phyloP scores from a whole-genome alignment of 2,888 invertebrate genomes.

The Eremobia ochroleuca region DNA sequence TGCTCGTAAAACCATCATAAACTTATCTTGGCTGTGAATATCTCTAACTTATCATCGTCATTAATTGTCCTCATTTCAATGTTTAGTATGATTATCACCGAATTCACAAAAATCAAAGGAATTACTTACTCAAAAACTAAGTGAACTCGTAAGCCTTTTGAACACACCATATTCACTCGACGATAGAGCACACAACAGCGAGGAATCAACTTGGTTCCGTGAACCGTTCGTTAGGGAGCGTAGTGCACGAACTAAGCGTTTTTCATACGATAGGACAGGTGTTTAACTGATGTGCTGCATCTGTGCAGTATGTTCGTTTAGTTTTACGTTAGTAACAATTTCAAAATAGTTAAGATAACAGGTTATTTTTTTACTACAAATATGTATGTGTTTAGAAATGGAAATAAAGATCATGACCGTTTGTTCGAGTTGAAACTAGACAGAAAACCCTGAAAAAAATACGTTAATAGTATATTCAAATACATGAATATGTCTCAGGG shows the following conservation, averaged over 20 bases:
- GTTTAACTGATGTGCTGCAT: constrained; percentile 25
- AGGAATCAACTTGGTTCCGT: constrained; percentile 32
- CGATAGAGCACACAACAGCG: constrained; percentile 8
- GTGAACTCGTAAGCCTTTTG: not conserved
- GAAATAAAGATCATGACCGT: not conserved
- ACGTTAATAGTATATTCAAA: not conserved
- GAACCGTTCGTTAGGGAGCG: constrained; percentile 44
- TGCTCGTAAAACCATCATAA: not conserved
- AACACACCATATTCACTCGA: constrained; percentile 18
- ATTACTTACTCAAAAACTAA: constrained; percentile 1
- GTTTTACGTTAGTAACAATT: not conserved
- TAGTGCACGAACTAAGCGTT: constrained; percentile 19
- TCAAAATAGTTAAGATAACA: not conserved
- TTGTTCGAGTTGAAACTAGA: not conserved
- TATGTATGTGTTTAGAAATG: not conserved
- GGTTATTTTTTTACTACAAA: not conserved
- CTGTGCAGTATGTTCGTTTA: constrained; percentile 1
- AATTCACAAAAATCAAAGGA: not conserved
- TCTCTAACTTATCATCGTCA: not conserved
- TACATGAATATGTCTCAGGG: not conserved
- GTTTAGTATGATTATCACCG: not conserved
- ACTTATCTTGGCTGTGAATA: not conserved
- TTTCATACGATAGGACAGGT: constrained; percentile 31
- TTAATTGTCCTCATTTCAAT: not conserved
- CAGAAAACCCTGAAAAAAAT: not conserved